A percentile compares a stretch with the other conserved stretches of the same genome.
These are phyloP conservation scores for Sthenelais limicola DNA, from an alignment of 2,888 invertebrate genomes.

Conservation along the genomic window DNA sequence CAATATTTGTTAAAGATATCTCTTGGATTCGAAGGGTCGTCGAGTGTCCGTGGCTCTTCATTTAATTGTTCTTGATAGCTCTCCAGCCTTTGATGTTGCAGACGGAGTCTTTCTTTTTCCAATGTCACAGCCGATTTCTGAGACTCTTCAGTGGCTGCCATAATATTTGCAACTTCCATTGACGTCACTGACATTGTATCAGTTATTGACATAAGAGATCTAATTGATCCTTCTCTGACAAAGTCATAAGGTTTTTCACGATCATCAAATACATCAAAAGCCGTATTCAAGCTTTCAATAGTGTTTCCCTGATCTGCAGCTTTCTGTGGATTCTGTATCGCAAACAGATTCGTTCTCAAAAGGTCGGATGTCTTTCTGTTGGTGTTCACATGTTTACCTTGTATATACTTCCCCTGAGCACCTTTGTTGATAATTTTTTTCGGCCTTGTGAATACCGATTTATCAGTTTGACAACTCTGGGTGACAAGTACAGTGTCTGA, in stretches of 20 bases:
- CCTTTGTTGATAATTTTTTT: neutral
- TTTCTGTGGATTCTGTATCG: neutral
- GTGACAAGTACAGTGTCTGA: neutral
- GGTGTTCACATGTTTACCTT: neutral
- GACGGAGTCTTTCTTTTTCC: conserved; percentile 24
- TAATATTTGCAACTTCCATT: conserved; percentile 20
- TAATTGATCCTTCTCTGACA: too few relatives aligned
- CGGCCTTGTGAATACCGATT: neutral
- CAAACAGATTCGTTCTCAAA: neutral
- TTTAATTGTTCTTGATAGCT: conserved; percentile 6
- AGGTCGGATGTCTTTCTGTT: conserved; percentile 11
- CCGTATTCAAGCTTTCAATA: too few relatives aligned
- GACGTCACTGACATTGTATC: conserved; percentile 34
- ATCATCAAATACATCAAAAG: neutral
- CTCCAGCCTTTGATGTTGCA: conserved; percentile 29
- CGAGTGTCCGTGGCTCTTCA: neutral
- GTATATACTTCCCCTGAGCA: neutral
- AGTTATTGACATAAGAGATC: conserved; percentile 27
- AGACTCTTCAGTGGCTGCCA: conserved; percentile 9
- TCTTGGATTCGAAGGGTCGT: neutral
- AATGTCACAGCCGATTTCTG: conserved; percentile 15
- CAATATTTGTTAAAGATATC: neutral
- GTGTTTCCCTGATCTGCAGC: too few relatives aligned
- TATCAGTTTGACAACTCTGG: conserved; percentile 12
- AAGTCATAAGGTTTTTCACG: neutral